Evolutionary conservation across 2,113 vertebrate species (phyloP), one percentile per base, ranked within the genome.

Genomic region (Trematocara stigmaticum): DNA sequence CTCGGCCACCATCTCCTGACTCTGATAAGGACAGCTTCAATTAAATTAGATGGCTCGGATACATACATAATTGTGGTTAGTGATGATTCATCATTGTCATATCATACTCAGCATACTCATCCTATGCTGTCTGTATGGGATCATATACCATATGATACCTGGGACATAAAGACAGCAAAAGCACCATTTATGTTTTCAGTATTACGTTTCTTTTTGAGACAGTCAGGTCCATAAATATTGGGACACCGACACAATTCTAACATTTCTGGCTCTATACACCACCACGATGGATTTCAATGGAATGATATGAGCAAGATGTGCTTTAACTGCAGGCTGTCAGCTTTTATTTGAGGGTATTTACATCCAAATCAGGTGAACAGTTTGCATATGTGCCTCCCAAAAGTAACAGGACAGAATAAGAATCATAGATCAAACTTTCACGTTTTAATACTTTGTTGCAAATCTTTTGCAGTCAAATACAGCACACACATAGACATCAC

Each of bases 1-100:
- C 98, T 1, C 96, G 97, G 78, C 97, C 97, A 3, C 96, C 97
- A 16, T 97, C 98, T 84, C 97, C 98, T 9, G 97, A 97, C 80
- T 97, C 97, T 16, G 97, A 97, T 83, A 97, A 94, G 42, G 97
- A 97, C 40, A 88, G 97, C 78, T 95, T 97, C 88, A 96, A 90
- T 16, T 95, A 93, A 89, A 23, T 6, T 5, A 31, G 34, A 56
- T 12, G 0, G 10, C 13, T 49, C 23, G 2, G 15, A 71, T 42
- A 12, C 9, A 10, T 74, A 66, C 5, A 42, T 71, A 26, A 26
- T 10, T 16, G 38, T 26, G 20, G 40, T 71, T 23, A 42, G 9
- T 55, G 26, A 12, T 29, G 64, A 69, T 8, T 61, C 5, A 35
- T 61, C 57, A 0, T 61, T 61, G 57, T 61, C 57, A 61, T 61